Base-by-base conservation (phyloP, 2,888 invertebrate genomes). In the Tiliacea citrago region DNA sequence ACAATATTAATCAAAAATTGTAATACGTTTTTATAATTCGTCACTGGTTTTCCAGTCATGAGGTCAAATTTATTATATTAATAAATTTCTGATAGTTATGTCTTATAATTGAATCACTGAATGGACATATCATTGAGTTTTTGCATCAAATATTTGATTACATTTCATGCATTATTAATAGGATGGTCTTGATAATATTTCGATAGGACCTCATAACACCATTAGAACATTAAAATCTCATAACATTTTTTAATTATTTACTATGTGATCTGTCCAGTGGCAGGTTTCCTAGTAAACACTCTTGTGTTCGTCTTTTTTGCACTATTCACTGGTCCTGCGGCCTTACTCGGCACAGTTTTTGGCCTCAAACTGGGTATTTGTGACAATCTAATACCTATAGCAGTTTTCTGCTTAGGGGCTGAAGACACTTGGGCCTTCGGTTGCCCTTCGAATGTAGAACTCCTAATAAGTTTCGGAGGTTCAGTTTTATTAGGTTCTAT, bases 401-500 rank as follows among this genome's bases (percentile, higher is more conserved):
- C 94, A 6, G 96, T 93, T 81, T 96, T 96, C 70, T 96, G 96
- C 73, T 96, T 96, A 0, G 94, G 92, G n/a, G 95, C 92, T 8
- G 94, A 88, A 1, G 94, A 89, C 10, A 92, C 92, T 57, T 92
- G 92, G 7, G 87, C 90, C 80, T 95, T 95, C 69, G 96, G 96
- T 73, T 94, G 96, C 13, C 97, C 97, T 84, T 97, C 97, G 90
- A 98, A 97, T 0, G 97, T 97, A 8, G 97, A 97, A 84, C 97
- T 97, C 55, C 97, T 93, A 42, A 97, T 97, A 49, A 97, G 90
- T 83, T 95, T 94, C 0, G 96, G 94, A 10, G 94, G 88, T 72
- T 95, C 94, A 2, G 92, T 88, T 83, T 95, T 93, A 69, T 94
- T 92, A 76, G 94, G 89, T 74, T 97, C 96, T 57, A 97, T 97